Evolutionary conservation across 2,797 vertebrate species (phyloP).

Genomic region (Sebastolobus altivelis): DNA sequence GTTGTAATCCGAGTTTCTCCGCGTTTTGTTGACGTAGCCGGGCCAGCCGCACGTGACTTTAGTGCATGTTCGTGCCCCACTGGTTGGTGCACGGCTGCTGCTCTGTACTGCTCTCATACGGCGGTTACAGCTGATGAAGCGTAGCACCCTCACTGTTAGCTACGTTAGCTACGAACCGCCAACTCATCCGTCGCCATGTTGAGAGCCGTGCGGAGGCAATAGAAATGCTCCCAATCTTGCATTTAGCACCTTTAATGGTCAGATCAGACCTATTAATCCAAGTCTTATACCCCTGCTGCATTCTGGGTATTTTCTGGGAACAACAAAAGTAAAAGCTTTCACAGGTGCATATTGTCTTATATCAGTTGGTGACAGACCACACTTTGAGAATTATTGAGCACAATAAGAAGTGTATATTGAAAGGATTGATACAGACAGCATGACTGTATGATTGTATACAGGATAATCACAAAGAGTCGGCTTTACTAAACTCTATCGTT

Average conservation of each 20-base stretch:
- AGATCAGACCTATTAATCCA: background rate
- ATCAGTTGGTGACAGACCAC: background rate
- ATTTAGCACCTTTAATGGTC: background rate
- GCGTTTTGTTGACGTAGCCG: too few species aligned
- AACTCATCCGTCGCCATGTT: too few species aligned
- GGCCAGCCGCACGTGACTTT: too few species aligned
- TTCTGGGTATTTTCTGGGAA: background rate
- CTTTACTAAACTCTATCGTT: slow-evolving; percentile 14
- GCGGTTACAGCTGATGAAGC: too few species aligned
- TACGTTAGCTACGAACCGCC: too few species aligned
- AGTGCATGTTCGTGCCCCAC: too few species aligned
- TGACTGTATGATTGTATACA: slow-evolving; percentile 10
- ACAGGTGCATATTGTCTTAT: background rate
- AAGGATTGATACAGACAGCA: slow-evolving; percentile 10
- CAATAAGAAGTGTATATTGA: slow-evolving; percentile 12
- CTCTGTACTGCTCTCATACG: too few species aligned
- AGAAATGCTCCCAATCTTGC: too few species aligned
- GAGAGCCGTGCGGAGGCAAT: too few species aligned
- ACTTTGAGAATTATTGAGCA: slow-evolving; percentile 4
- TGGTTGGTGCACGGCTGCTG: too few species aligned
- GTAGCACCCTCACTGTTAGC: too few species aligned
- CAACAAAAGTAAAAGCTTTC: background rate
- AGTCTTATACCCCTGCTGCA: background rate
- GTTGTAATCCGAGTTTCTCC: too few species aligned
- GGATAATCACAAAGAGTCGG: slow-evolving; percentile 35